Evolutionary conservation across 2,113 vertebrate genomes (phyloP).

Genomic region (Calyptommatus sinebrachiatus): DNA sequence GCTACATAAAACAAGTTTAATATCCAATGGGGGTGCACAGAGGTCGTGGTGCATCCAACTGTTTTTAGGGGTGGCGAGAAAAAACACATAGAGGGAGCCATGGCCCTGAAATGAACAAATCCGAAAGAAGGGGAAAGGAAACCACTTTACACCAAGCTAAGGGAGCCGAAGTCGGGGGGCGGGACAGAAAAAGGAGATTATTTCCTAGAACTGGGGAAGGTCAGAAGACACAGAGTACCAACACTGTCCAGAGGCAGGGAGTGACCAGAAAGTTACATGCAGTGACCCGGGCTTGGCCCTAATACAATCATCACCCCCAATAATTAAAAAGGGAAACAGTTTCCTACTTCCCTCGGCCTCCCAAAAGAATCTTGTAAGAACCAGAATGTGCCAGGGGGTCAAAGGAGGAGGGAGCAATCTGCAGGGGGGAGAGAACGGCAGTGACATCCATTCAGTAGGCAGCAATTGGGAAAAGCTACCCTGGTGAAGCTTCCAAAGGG

Average conservation of each 20-base stretch:
- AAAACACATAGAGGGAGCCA: conserved; percentile 22
- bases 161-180: background rate
- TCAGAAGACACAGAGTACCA: conserved; percentile 8
- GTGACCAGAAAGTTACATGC: conserved; percentile 32
- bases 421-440: too few relatives aligned
- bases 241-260: conserved; percentile 27
- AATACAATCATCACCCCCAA: conserved; percentile 32
- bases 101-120: conserved; percentile 26
- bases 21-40: conserved; percentile 47
- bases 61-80: conserved; percentile 5
- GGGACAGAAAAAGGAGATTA: background rate
- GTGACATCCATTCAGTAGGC: background rate
- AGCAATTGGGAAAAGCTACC: background rate
- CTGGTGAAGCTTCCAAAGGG: background rate
- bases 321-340: background rate
- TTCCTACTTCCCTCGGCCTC: background rate
- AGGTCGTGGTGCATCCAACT: conserved; percentile 27
- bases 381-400: background rate
- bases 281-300: conserved; percentile 25
- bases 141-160: conserved; percentile 52
- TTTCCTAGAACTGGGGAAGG: conserved; percentile 11
- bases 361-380: conserved; percentile 12
- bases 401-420: background rate
- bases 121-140: conserved; percentile 23
- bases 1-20: conserved; percentile 75